Base-by-base conservation (phyloP, 1,140 invertebrate genomes). In the Grapholita molesta region DNA sequence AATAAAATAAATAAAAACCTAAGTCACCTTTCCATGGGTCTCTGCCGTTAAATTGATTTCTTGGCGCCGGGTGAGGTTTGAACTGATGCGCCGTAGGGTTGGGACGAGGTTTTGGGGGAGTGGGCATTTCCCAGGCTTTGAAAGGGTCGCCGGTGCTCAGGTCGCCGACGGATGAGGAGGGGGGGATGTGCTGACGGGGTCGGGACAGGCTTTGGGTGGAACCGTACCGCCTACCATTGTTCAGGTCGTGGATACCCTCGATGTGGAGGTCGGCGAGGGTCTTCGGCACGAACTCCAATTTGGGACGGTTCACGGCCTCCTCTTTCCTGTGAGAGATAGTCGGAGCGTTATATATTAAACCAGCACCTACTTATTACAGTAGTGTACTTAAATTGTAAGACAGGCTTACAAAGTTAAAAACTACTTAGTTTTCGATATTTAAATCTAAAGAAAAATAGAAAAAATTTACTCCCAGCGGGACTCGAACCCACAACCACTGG, bases 241-340 rank as follows among this genome's bases (percentile, higher is more conserved):
- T 92, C 70, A 91, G 70, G 66, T 91, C 87, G 82, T 88, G 84
- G 65, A 92, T 92, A 73, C 93, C 93, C 79, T 97, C 96, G 83
- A 98, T 95, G 86, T 97, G 95, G 53, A 99, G 93, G 92, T 99
- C 97, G 48, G 96, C 94, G 78, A 98, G 92, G 66, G 97, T 97
- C 93, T 99, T 99, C 72, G 98, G 98, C 82, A 97, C 94, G 92
- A 99, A 99, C 89, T 99, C 97, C 86, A 95, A 79, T 92, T 97
- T 97, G 74, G 98, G 98, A 92, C 96, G 94, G 90, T 93, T 95
- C 64, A 95, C 96, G 53, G 98, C 98, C 88, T 99, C 98, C 76
- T 97, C 96, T 92, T 96, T 96, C 93, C 97, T 98, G 85, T 28
- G 92, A 79, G 30, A 32, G 30, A 57, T 21, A 21, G 42, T n/a